Conservation (phyloP, 1,140 invertebrate genomes). For the Drosophila kanapiae region DNA sequence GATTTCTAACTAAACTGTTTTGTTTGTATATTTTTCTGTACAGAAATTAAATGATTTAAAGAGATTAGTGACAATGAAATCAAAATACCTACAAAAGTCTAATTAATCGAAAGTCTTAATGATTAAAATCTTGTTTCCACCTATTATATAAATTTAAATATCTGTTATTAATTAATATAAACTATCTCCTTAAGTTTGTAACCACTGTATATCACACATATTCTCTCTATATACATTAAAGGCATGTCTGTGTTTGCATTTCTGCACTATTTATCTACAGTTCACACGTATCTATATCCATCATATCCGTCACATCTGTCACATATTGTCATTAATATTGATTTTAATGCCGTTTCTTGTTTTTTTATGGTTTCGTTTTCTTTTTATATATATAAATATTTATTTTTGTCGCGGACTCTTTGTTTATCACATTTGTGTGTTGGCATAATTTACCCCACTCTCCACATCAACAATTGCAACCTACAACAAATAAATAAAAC, state of each 20-base stretch:
- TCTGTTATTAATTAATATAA: neutral
- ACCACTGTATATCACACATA: slow-evolving; percentile 33
- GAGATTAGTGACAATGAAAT: neutral
- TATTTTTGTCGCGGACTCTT: slow-evolving; percentile 58
- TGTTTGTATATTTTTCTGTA: neutral
- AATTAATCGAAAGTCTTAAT: neutral
- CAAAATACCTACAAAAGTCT: neutral
- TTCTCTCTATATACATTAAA: neutral
- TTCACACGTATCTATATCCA: slow-evolving; percentile 9
- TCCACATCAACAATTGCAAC: slow-evolving; percentile 51
- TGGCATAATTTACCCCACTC: slow-evolving; percentile 39
- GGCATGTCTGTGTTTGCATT: slow-evolving; percentile 23
- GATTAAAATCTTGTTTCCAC: neutral
- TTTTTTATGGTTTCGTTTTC: slow-evolving; percentile 49
- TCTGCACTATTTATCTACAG: slow-evolving; percentile 19
- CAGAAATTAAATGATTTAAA: neutral
- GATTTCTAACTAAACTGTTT: neutral
- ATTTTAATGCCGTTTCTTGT: slow-evolving; percentile 52
- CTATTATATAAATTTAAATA: neutral
- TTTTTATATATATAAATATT: slow-evolving; percentile 24
- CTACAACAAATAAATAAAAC: slow-evolving; percentile 23
- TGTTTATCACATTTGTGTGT: slow-evolving; percentile 60
- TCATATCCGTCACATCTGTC: slow-evolving; percentile 42
- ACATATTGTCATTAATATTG: slow-evolving; percentile 71
- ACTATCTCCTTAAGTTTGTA: neutral